These are phyloP conservation scores for Eleginops maclovinus DNA, from an alignment of 2,113 vertebrate genomes.

Conservation along the genomic window DNA sequence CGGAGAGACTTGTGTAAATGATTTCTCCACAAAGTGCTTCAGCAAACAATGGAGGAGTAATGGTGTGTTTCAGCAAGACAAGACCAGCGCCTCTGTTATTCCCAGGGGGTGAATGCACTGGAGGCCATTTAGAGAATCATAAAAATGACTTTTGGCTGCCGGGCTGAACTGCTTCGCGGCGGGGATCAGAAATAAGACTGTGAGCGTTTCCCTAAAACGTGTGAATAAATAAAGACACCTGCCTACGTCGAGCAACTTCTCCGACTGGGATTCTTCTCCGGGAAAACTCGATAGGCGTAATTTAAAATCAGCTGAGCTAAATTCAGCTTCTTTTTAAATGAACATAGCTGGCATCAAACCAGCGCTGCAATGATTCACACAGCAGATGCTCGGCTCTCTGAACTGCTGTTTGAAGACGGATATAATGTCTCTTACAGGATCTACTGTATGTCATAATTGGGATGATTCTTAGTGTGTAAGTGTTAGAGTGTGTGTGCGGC, in stretches of 20 bases:
- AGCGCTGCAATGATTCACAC: background rate
- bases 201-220: background rate
- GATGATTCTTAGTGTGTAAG: slow-evolving; percentile 3
- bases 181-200: slow-evolving; percentile 1
- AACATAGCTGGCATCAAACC: slow-evolving; percentile 2
- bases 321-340: background rate
- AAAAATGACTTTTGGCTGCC: slow-evolving; percentile 67
- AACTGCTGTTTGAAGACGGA: slow-evolving; percentile 7
- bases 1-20: slow-evolving; percentile 47
- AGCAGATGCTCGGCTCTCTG: slow-evolving; percentile 29
- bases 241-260: background rate
- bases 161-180: slow-evolving; percentile 30
- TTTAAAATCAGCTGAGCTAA: background rate
- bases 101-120: slow-evolving; percentile 61
- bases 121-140: slow-evolving; percentile 60
- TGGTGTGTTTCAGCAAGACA: slow-evolving; percentile 73
- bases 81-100: slow-evolving; percentile 53
- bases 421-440: slow-evolving; percentile 6
- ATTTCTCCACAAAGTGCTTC: slow-evolving; percentile 65
- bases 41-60: slow-evolving; percentile 70
- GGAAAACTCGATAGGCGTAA: background rate
- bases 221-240: background rate
- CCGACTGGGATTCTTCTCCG: background rate
- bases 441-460: slow-evolving; percentile 15
- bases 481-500: background rate